A percentile compares a stretch with the other conserved stretches of the same genome.
phyloP scores from a whole-genome alignment of 2,888 invertebrate genomes.

The Masnerella sp. region DNA sequence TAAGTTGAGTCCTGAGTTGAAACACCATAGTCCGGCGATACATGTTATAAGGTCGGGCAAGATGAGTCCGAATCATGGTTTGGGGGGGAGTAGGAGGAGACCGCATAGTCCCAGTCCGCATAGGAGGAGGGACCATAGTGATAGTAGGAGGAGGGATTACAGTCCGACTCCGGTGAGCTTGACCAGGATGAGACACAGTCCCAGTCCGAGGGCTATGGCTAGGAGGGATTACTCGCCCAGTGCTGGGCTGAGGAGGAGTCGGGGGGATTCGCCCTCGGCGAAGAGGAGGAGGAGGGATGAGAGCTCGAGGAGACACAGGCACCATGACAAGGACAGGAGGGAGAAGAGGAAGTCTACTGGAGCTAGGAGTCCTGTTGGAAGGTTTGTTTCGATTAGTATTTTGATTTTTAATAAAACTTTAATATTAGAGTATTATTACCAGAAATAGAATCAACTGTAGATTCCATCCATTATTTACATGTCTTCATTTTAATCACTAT shows the following conservation, averaged over 20 bases:
- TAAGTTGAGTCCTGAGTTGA: conserved; percentile 67
- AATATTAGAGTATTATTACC: too few species aligned
- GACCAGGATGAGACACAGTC: conserved; percentile 72
- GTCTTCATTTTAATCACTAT: too few species aligned
- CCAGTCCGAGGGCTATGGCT: conserved; percentile 67
- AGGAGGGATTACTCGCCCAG: conserved; percentile 73
- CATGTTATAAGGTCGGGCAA: conserved; percentile 38
- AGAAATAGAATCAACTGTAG: too few species aligned
- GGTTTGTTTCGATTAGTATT: conserved; percentile 60
- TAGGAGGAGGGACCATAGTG: conserved; percentile 67
- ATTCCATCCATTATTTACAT: too few species aligned
- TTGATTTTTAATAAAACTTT: too few species aligned
- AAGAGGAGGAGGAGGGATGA: conserved; percentile 77
- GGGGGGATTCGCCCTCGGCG: conserved; percentile 72
- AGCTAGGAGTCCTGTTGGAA: conserved; percentile 70
- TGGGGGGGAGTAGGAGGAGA: conserved; percentile 65
- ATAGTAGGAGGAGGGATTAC: conserved; percentile 71
- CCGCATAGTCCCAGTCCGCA: conserved; percentile 74
- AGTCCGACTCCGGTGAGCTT: conserved; percentile 70
- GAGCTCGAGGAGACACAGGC: conserved; percentile 77
- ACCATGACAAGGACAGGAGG: conserved; percentile 78
- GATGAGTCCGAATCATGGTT: conserved; percentile 40
- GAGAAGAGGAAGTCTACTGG: conserved; percentile 78
- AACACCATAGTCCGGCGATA: conserved; percentile 65
- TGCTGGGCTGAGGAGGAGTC: conserved; percentile 68